Conservation (phyloP, 2,888 invertebrate species). For the Epistrophe grossulariae region DNA sequence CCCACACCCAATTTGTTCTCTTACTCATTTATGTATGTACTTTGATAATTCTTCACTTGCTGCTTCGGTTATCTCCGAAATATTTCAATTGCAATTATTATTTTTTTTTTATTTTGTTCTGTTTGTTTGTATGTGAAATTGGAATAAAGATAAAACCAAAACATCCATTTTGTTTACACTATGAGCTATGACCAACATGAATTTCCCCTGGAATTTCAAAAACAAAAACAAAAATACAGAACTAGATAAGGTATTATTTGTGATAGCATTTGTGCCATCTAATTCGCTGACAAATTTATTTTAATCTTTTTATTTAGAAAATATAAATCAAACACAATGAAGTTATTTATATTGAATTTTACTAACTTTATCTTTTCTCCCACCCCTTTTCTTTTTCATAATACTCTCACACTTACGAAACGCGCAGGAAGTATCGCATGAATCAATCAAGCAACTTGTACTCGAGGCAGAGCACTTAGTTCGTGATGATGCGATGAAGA, state of each 20-base stretch:
- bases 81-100: conserved; percentile 25
- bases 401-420: conserved; percentile 15
- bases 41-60: conserved; percentile 1
- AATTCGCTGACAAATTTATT: conserved; percentile 46
- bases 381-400: conserved; percentile 39
- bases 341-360: conserved; percentile 37
- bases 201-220: conserved; percentile 14
- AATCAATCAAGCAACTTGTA: conserved; percentile 90
- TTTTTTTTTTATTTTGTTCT: background rate
- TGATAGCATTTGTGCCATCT: conserved; percentile 27
- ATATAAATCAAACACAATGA: conserved; percentile 42
- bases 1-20: conserved; percentile 8
- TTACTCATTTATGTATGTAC: background rate
- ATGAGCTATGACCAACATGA: conserved; percentile 54
- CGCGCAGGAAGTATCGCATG: conserved; percentile 84
- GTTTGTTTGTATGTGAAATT: background rate
- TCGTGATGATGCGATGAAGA: conserved; percentile 84
- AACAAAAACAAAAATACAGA: too few species aligned
- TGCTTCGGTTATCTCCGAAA: conserved; percentile 45
- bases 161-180: conserved; percentile 36
- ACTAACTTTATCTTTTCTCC: conserved; percentile 49
- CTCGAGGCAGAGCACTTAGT: conserved; percentile 93
- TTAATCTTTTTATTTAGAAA: conserved; percentile 46
- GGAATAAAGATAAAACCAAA: conserved; percentile 36
- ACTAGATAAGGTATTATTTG: conserved; percentile 32